Base-by-base conservation (phyloP, 1,140 invertebrate species). In the Brachionus manjavacas region DNA sequence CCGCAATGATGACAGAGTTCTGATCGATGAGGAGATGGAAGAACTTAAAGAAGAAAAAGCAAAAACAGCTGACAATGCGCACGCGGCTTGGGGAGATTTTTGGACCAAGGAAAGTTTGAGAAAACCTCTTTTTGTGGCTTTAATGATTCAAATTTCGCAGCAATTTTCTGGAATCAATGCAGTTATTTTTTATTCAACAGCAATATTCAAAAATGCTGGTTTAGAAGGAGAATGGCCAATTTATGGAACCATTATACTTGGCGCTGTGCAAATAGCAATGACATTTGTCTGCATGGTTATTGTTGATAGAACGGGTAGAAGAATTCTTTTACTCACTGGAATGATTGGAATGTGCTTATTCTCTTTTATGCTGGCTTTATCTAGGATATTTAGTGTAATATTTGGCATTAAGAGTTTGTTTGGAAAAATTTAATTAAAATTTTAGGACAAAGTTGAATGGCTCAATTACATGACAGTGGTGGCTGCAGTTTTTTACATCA, bases 141-240 rank as follows among this genome's bases (percentile, higher is more conserved):
- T 94, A 2, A 92, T 94, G 85, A 91, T 96, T 86, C 96, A 96
- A 93, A 88, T 96, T 0, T 94, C 94, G 0, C 94, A 96, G 88
- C 95, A 96, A 89, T 91, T 94, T 49, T 93, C 93, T 86, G 94
- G 81, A 28, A 84, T 84, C 14, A 84, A 84, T 84, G 81, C 81
- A 8, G 81, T 84, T 35, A 84, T 70, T 20, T 84, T 84, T 84
- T 95, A 95, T 88, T 95, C 94, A 0, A 91, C 92, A 31, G 88
- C 88, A 6, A 94, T 95, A 85, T 94, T 94, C 88, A 86, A 89
- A 85, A 88, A 88, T 43, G 93, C 93, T 16, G 92, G 92, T 2
- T 87, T 95, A n/a, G 90, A 89, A 2, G 86, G 87, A 12, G 39
- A 85, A n/a, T 89, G 88, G 14, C 90, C 92, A 2, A 91, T 94